Base-by-base conservation (phyloP, 2,113 vertebrate genomes). In the Raja brachyura region DNA sequence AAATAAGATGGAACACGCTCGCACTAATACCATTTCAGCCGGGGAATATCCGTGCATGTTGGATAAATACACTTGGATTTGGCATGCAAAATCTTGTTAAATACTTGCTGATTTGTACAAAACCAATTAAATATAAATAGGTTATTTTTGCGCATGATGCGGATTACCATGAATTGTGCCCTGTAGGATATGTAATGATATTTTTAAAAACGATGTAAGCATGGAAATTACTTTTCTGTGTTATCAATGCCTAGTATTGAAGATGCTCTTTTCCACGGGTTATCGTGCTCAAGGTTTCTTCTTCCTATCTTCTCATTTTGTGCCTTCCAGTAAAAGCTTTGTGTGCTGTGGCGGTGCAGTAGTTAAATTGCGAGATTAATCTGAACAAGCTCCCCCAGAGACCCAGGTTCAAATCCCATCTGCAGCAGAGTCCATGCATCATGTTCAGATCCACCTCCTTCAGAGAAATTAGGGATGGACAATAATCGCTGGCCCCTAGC, bases 11-110 rank as follows among this genome's bases (percentile, higher is more conserved):
- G 33, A 39, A 39, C 22, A 73, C 31, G 33, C n/a, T 33, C 66
- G 8, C 48, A 48, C 33, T 73, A 48, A 92, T 20, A 39, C 0
- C 18, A 73, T 20, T 33, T 90, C 86, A 22, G 1, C 73, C 25
- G 22, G 48, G 66, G 68, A 25, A 48, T 92, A 68, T 73, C 66
- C 33, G 25, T 92, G 90, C 66, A 48, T 48, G 66, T 73, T 25
- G 73, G 66, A 68, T 73, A 90, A 92, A 73, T 92, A 92, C 73
- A 92, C 73, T 54, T 92, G 68, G 66, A 92, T 92, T 90, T 39
- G 68, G 33, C 90, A 54, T 48, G 14, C 20, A 39, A 92, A 92
- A 73, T 22, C 33, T 73, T 73, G 90, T 70, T 92, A 92, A 90
- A 70, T 73, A 74, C 39, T 92, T 92, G 66, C 90, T 73, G 33